A percentile compares a stretch with the other conserved stretches of the same genome.
Conservation (phyloP, 2,888 invertebrate species). For the Escarpia spicata region DNA sequence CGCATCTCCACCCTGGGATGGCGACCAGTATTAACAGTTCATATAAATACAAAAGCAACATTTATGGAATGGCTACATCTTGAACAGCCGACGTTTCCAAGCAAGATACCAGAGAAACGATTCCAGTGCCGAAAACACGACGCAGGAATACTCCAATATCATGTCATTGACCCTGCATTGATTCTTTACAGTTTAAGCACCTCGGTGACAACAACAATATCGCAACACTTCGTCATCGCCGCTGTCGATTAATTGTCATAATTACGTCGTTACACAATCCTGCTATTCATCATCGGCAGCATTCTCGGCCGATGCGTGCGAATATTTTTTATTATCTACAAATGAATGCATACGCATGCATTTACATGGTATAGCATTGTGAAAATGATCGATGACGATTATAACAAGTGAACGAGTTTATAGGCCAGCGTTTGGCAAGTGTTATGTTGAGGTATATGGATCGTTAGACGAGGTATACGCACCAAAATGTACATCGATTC, state of each 20-base stretch:
- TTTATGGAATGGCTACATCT: background rate
- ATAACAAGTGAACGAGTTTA: background rate
- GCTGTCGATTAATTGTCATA: conserved; percentile 13
- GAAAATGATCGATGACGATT: conserved; percentile 9
- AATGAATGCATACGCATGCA: background rate
- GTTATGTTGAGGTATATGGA: background rate
- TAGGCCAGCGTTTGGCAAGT: background rate
- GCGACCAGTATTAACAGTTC: background rate
- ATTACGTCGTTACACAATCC: background rate
- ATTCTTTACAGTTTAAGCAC: background rate
- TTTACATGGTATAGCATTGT: background rate
- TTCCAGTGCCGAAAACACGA: background rate
- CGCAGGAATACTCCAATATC: background rate
- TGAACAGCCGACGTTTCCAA: background rate
- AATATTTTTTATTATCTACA: background rate
- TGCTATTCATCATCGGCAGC: background rate
- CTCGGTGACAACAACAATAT: background rate
- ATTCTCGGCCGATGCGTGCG: background rate
- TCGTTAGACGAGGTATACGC: background rate
- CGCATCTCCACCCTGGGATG: background rate
- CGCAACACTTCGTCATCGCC: background rate
- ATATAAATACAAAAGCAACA: conserved; percentile 4
- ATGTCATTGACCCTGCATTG: background rate
- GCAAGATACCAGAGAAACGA: background rate
- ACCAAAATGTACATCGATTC: background rate